These are phyloP conservation scores for Schizotus pectinicornis DNA, from an alignment of 2,888 invertebrate species.

Conservation along the genomic window DNA sequence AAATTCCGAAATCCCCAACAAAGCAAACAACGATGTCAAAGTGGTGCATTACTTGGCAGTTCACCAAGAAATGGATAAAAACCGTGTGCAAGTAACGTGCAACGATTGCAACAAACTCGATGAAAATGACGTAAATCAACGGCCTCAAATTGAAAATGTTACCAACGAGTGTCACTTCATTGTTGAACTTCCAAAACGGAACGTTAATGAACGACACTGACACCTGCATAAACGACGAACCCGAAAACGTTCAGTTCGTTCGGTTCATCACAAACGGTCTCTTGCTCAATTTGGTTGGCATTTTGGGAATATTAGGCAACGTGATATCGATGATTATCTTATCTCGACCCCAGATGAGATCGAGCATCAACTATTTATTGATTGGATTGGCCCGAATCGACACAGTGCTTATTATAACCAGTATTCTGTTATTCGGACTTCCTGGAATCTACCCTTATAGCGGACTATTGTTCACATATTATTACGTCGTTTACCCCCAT, in stretches of 20 bases:
- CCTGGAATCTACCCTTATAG: slow-evolving; percentile 86
- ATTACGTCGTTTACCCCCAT: slow-evolving; percentile 79
- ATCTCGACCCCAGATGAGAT: slow-evolving; percentile 92
- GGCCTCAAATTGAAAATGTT: too few relatives aligned
- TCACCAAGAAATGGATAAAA: background rate
- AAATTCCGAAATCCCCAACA: background rate
- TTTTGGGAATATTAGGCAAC: slow-evolving; percentile 88
- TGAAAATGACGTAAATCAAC: background rate
- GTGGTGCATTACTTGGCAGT: background rate
- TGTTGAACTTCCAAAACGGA: slow-evolving; percentile 7
- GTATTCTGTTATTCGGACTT: slow-evolving; percentile 85
- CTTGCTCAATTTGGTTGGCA: slow-evolving; percentile 78
- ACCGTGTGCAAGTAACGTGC: background rate
- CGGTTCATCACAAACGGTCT: slow-evolving; percentile 85
- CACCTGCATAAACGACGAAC: slow-evolving; percentile 51
- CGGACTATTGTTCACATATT: slow-evolving; percentile 76
- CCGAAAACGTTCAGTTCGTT: slow-evolving; percentile 59
- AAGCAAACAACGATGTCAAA: background rate
- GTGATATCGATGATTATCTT: slow-evolving; percentile 89
- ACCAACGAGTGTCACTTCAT: background rate
- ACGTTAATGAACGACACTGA: slow-evolving; percentile 20
- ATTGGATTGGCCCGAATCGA: slow-evolving; percentile 94
- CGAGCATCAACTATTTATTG: slow-evolving; percentile 93
- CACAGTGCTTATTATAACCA: slow-evolving; percentile 86
- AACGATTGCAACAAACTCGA: background rate